Conservation (phyloP, 2,113 vertebrate species). For the Abramis brama region DNA sequence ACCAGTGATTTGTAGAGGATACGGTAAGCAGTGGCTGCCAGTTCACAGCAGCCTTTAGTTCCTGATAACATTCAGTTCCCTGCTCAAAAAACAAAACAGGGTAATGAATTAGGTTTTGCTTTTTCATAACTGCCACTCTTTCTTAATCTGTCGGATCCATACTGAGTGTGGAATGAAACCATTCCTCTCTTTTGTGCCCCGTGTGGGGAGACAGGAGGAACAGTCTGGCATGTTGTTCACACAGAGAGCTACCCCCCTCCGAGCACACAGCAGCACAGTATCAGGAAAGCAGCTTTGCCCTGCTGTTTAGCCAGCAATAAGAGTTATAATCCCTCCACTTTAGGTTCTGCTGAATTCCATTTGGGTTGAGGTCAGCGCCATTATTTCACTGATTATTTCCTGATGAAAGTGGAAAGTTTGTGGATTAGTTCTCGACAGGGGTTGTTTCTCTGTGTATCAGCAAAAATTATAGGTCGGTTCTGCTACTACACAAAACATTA, state of each 20-base stretch:
- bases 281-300: conserved; percentile 42
- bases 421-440: conserved; percentile 31
- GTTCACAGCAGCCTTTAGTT: conserved; percentile 39
- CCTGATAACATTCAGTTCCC: conserved; percentile 55
- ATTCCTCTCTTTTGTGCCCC: conserved; percentile 18
- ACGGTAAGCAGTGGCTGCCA: conserved; percentile 40
- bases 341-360: conserved; percentile 41
- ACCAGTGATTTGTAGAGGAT: conserved; percentile 56
- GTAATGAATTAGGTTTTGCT: conserved; percentile 41
- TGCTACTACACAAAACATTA: conserved; percentile 26
- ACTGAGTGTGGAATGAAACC: conserved; percentile 29
- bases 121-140: conserved; percentile 29
- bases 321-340: conserved; percentile 40
- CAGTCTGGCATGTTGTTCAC: conserved; percentile 28
- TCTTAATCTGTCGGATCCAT: conserved; percentile 8
- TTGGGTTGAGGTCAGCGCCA: conserved; percentile 39
- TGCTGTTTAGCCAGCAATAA: conserved; percentile 42
- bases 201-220: not conserved
- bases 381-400: conserved; percentile 46
- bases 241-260: conserved; percentile 6
- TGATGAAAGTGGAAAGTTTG: conserved; percentile 44
- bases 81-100: conserved; percentile 12
- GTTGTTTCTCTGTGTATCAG: conserved; percentile 7
- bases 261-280: not conserved
- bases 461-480: not conserved